Base-by-base conservation (phyloP, 2,797 vertebrate species). In the Anniella stebbinsi region DNA sequence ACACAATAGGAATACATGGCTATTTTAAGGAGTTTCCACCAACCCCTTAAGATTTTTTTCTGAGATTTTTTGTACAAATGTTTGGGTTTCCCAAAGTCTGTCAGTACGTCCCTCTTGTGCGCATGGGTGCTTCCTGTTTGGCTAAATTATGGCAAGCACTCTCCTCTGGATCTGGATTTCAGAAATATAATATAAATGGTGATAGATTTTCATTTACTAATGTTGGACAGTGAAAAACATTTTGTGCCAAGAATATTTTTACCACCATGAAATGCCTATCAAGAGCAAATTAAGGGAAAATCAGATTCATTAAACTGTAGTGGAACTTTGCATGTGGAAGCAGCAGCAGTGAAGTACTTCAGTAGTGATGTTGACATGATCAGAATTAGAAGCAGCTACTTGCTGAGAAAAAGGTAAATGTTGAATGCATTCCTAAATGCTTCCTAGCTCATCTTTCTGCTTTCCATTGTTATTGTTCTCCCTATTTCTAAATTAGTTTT, bases 381-480 rank as follows among this genome's bases (percentile, higher is more conserved):
- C 57, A 77, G 72, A 57, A 87, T 76, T 23, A 60, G 36, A 87
- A 76, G 48, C 72, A 63, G 54, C 41, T 87, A 30, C 41, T 69
- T 67, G 15, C 18, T 1, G 86, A 87, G 67, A 30, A 45, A 38
- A 95, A 28, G 5, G 7, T 72, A 93, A 92, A 87, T 1, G 23
- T 93, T 92, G 84, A 87, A 94, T 92, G 91, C 88, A 94, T 92
- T 89, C 87, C 78, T 93, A 92, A 95, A 93, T 80, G 92, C 94
- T 96, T 96, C 95, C 90, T 88, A 96, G 92, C 87, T 92, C 89
- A 93, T 94, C 90, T 90, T 94, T 88, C 95, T 95, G 91, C 92
- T 89, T 96, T 94, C 86, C 94, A 92, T 80, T 92, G 86, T 93
- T 95, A 93, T 90, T 86, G 51, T 84, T 94, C 93, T 90, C 95